Base-by-base conservation (phyloP, 2,797 vertebrate genomes). In the Oceanodroma leucorhoa region DNA sequence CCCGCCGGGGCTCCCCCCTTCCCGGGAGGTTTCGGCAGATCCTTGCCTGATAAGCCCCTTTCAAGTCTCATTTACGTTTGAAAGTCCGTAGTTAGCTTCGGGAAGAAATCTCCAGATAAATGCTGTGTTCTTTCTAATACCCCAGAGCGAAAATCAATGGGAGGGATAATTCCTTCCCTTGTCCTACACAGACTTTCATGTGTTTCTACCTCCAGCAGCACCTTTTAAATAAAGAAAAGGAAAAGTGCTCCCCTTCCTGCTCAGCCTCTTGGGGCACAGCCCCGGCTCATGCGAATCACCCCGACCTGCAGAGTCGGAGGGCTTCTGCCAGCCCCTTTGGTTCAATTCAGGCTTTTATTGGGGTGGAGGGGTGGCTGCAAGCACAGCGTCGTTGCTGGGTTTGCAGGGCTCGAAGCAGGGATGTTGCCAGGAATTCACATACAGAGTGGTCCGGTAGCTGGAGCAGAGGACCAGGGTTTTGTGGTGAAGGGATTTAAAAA, bases 111-210 rank as follows among this genome's bases (percentile, higher is more conserved):
- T 98, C 98, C 98, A 98, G 99, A 99, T 99, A 98, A 99, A 99
- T 98, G 98, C 98, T 97, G 98, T 98, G 98, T 99, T 98, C 98
- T 98, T 98, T 98, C 98, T 99, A 99, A 99, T 99, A 99, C 98
- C 99, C 98, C 98, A 98, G 99, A 99, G 99, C 98, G 98, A 99
- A 99, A 99, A 99, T 99, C 99, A 99, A 99, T 99, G 99, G 98
- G 97, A 98, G 97, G 99, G 99, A 99, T 99, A 99, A 99, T 99
- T 98, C 99, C 98, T 98, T 98, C 95, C 97, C 98, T 98, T 98
- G 98, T 99, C 98, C 97, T 98, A 98, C 98, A 98, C 97, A 96
- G 98, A 97, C 98, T 98, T 98, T 98, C 77, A 61, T 96, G 92
- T 96, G 94, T 96, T 97, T 94, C 95, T 95, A 92, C 94, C 83